Percentiles rank a stretch among this genome's conserved stretches.
Evolutionary conservation across 2,797 vertebrate species (phyloP).

Genomic region (Eidolon dupreanum): DNA sequence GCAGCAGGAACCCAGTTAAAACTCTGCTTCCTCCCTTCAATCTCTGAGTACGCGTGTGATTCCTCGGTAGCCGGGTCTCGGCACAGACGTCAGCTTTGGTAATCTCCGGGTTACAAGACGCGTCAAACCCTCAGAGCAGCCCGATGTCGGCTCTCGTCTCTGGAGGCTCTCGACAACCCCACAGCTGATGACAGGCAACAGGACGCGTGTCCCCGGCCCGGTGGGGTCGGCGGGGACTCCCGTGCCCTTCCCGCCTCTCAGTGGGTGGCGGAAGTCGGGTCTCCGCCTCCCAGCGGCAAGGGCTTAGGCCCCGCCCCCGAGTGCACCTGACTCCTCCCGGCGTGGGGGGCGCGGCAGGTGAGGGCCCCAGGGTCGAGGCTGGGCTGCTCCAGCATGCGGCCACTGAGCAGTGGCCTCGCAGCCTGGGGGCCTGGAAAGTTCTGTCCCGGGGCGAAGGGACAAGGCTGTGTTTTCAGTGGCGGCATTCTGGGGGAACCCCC

Average conservation of each 20-base stretch:
- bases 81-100: slow-evolving; percentile 87
- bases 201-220: slow-evolving; percentile 79
- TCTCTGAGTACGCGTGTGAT: slow-evolving; percentile 72
- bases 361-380: not conserved
- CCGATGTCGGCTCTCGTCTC: slow-evolving; percentile 83
- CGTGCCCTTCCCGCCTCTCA: slow-evolving; percentile 65
- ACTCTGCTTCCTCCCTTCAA: slow-evolving; percentile 68
- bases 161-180: slow-evolving; percentile 82
- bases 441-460: too few relatives aligned
- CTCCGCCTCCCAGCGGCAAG: too few relatives aligned
- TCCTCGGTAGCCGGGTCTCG: slow-evolving; percentile 82
- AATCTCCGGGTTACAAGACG: slow-evolving; percentile 87
- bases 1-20: slow-evolving; percentile 83
- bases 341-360: not conserved
- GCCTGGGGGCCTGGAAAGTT: too few relatives aligned
- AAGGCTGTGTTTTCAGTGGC: too few relatives aligned
- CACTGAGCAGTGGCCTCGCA: too few relatives aligned
- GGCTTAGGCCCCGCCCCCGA: not conserved
- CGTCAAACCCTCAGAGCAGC: slow-evolving; percentile 84
- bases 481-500: too few relatives aligned
- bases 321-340: not conserved
- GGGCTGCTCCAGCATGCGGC: not conserved
- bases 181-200: slow-evolving; percentile 84
- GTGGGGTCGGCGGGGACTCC: slow-evolving; percentile 74
- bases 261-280: too few relatives aligned